Base-by-base conservation (phyloP, 1,140 invertebrate genomes). In the Drosophila bipectinata region DNA sequence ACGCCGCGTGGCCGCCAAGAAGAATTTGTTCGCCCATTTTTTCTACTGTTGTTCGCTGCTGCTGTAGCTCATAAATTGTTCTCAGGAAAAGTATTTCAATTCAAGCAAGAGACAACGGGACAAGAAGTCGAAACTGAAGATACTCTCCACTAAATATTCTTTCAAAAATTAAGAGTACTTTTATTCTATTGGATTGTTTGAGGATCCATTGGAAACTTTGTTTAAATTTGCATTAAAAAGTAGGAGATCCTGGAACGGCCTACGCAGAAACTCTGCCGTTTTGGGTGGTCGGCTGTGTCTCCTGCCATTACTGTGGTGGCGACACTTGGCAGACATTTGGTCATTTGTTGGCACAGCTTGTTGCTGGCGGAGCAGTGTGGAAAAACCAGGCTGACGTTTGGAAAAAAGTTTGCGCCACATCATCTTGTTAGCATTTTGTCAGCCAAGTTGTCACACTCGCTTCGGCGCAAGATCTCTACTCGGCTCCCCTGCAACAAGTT, bases 371-470 rank as follows among this genome's bases (percentile, higher is more conserved):
- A 49, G 66, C 64, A 56, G 53, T 45, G 59, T 24, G 39, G 52
- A 74, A 72, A 54, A 73, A 53, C 21, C 56, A 58, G 63, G 54
- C 68, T 52, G 76, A 71, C 44, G 60, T 14, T 67, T 59, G 60
- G 58, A 63, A 63, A 69, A 75, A 60, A 67, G 74, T 64, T 66
- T 64, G 68, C 60, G 83, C 77, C 83, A 79, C 83, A 79, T 83
- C 84, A 89, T 73, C 83, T 88, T 88, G 83, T 88, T 88, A 88
- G 83, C 83, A 83, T 88, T 88, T 83, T 88, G 83, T 88, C 83
- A 88, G 83, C 79, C 83, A 79, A 88, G 79, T 83, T 88, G 83
- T 88, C 83, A 83, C 83, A 87, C 76, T 79, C 75, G 67, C 64
- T 79, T 68, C 60, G 64, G 54, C 57, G 58, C 15, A 14, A 66